Evolutionary conservation across 1,140 invertebrate genomes (phyloP).

Genomic region (Rhopalosiphum padi): DNA sequence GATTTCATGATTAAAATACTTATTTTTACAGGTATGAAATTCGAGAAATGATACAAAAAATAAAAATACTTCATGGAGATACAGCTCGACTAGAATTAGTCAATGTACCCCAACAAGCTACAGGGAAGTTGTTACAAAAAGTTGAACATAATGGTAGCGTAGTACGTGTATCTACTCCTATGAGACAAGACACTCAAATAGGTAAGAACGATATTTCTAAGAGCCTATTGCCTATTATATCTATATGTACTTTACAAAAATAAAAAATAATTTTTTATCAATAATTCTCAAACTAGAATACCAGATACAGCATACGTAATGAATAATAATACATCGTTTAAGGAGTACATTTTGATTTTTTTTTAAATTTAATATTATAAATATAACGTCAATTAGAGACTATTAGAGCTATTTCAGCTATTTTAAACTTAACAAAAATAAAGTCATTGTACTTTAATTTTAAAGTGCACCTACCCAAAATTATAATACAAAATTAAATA

Average conservation of each 20-base stretch:
- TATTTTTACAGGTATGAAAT: slow-evolving; percentile 74
- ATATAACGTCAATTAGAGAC: not conserved
- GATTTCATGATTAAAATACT: not conserved
- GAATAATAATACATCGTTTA: not conserved
- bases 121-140: slow-evolving; percentile 54
- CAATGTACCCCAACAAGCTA: slow-evolving; percentile 53
- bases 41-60: slow-evolving; percentile 90
- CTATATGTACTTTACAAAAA: not conserved
- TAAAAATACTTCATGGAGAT: slow-evolving; percentile 69
- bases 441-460: not conserved
- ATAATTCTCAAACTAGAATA: not conserved
- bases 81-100: slow-evolving; percentile 59
- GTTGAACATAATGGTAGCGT: slow-evolving; percentile 61
- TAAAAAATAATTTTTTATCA: not conserved
- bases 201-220: not conserved
- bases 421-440: not conserved
- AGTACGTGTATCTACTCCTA: slow-evolving; percentile 55
- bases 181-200: slow-evolving; percentile 41
- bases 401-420: too few relatives aligned
- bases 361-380: not conserved
- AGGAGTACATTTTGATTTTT: not conserved
- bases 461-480: not conserved
- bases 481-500: not conserved
- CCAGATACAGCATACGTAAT: not conserved
- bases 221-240: not conserved